Percentiles rank a stretch among this genome's conserved stretches.
Conservation (phyloP, 2,888 invertebrate genomes). For the Aporophyla nigra region DNA sequence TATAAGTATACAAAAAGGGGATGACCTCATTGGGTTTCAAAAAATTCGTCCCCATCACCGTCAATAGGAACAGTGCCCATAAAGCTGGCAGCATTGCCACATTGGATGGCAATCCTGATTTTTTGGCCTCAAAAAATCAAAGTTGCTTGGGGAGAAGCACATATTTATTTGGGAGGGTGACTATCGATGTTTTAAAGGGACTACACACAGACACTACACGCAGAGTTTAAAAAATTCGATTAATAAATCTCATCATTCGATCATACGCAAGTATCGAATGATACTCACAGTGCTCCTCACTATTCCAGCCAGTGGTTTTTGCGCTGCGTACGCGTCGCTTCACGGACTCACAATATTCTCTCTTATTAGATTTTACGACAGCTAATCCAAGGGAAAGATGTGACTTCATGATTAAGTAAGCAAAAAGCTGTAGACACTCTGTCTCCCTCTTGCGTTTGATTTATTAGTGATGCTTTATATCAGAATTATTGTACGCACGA, state of each 20-base stretch:
- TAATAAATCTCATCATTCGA: not conserved
- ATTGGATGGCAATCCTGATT: not conserved
- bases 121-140: not conserved
- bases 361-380: constrained; percentile 70
- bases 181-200: not conserved
- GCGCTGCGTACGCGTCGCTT: constrained; percentile 32
- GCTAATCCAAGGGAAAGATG: constrained; percentile 63
- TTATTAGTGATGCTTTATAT: constrained; percentile 49
- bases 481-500: constrained; percentile 48
- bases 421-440: constrained; percentile 58
- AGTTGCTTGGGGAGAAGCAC: not conserved
- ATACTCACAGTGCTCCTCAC: constrained; percentile 23
- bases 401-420: constrained; percentile 61
- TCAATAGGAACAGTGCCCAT: not conserved
- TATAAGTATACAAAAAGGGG: not conserved
- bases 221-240: not conserved
- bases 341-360: constrained; percentile 63
- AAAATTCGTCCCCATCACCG: too few relatives aligned
- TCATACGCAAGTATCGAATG: constrained; percentile 17
- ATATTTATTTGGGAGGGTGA: not conserved
- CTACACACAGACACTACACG: too few relatives aligned
- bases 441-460: constrained; percentile 49
- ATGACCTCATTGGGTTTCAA: not conserved
- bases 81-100: not conserved
- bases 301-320: constrained; percentile 47